Percentiles rank a stretch among this genome's conserved stretches.
Conservation (phyloP, 2,888 invertebrate species). For the Oxyteleia sp. region DNA sequence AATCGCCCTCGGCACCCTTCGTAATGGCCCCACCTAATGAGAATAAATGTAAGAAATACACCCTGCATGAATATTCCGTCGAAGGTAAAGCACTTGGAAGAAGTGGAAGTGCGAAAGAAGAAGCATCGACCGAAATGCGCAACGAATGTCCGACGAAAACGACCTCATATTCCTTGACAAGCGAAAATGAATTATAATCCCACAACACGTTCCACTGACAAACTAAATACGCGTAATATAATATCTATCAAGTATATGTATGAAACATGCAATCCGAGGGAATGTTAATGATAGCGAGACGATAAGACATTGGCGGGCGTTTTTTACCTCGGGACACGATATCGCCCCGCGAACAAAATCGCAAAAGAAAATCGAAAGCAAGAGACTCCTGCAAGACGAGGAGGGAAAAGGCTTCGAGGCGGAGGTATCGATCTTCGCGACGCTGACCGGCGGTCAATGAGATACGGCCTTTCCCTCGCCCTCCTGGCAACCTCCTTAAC, state of each 20-base stretch:
- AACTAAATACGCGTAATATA: constrained; percentile 69
- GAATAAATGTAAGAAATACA: constrained; percentile 11
- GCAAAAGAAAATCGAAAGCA: constrained; percentile 68
- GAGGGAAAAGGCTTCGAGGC: constrained; percentile 45
- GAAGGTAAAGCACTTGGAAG: constrained; percentile 13
- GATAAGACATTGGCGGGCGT: constrained; percentile 27
- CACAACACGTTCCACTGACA: constrained; percentile 59
- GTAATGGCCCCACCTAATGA: constrained; percentile 11
- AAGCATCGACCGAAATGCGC: constrained; percentile 72
- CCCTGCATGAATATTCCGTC: constrained; percentile 38
- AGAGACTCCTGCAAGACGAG: constrained; percentile 33
- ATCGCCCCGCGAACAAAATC: constrained; percentile 37
- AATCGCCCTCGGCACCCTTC: constrained; percentile 16
- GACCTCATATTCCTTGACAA: constrained; percentile 72
- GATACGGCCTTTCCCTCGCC: constrained; percentile 85
- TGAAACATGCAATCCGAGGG: constrained; percentile 61
- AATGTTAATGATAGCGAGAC: constrained; percentile 45
- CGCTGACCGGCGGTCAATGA: constrained; percentile 87
- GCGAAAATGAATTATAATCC: constrained; percentile 62
- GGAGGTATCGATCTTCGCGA: constrained; percentile 73
- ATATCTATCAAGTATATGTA: constrained; percentile 69
- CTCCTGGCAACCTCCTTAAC: constrained; percentile 79
- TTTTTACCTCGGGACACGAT: constrained; percentile 40
- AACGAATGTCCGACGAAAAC: constrained; percentile 66
- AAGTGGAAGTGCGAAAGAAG: constrained; percentile 33